Percentiles rank a stretch among this genome's conserved stretches.
Conservation (phyloP, 1,140 invertebrate genomes). For the Aphis craccivora region DNA sequence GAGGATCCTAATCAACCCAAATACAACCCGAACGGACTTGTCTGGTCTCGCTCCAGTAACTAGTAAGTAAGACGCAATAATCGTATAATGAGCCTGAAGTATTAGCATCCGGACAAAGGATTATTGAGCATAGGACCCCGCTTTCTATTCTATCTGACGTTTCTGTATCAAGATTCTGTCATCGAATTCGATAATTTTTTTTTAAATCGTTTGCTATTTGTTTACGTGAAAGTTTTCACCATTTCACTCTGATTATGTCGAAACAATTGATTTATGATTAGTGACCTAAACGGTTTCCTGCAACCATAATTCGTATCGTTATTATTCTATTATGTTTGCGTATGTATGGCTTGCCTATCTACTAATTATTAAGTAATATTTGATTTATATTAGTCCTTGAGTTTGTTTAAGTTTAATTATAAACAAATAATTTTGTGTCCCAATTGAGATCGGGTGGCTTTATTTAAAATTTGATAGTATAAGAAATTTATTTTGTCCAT, state of each 20-base stretch:
- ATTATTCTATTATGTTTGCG: not conserved
- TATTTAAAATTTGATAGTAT: not conserved
- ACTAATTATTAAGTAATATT: constrained; percentile 26
- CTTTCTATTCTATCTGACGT: not conserved
- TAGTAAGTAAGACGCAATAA: constrained; percentile 58
- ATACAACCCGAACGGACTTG: not conserved
- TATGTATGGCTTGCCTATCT: not conserved
- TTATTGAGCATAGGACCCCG: not conserved
- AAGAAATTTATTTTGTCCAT: not conserved
- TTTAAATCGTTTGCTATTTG: not conserved
- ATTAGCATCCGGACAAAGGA: constrained; percentile 24
- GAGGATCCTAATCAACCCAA: not conserved
- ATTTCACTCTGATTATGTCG: not conserved
- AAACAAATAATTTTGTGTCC: not conserved
- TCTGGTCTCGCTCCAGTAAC: constrained; percentile 52
- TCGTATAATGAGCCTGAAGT: constrained; percentile 5
- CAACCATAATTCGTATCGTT: not conserved
- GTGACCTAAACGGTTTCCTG: not conserved
- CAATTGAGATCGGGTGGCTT: constrained; percentile 48
- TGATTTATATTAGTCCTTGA: constrained; percentile 13
- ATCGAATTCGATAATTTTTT: not conserved
- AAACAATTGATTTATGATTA: not conserved
- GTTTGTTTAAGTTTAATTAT: not conserved
- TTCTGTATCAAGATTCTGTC: not conserved
- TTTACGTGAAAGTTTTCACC: not conserved